Percentiles rank a stretch among this genome's conserved stretches.
These are phyloP conservation scores for Ophioderma brevispina DNA, from an alignment of 35 echinoderm and acorn worm species.

Conservation along the genomic window DNA sequence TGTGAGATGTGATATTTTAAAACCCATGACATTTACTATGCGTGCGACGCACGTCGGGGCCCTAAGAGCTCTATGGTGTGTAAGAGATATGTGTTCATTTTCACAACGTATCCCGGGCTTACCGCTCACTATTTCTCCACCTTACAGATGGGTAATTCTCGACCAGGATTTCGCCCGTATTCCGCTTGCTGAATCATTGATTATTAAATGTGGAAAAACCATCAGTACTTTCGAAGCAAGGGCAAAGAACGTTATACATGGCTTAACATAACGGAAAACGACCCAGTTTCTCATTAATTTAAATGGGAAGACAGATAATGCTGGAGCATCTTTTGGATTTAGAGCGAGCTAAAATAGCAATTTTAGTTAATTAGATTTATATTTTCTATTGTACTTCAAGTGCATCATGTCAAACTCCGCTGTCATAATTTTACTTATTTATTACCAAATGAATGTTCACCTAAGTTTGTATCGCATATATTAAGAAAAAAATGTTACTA, in stretches of 20 bases:
- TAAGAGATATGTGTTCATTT: too few relatives aligned
- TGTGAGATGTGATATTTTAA: neutral
- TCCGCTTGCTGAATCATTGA: neutral
- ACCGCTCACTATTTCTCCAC: too few relatives aligned
- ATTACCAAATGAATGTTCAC: too few relatives aligned
- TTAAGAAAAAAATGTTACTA: too few relatives aligned
- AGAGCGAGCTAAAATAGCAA: neutral
- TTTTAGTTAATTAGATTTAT: neutral
- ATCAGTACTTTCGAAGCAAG: neutral
- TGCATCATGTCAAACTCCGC: neutral
- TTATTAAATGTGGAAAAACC: conserved; percentile 4
- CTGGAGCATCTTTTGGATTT: neutral
- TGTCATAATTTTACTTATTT: too few relatives aligned
- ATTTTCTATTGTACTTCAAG: neutral
- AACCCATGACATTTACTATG: conserved; percentile 7
- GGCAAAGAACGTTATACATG: conserved; percentile 13
- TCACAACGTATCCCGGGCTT: too few relatives aligned
- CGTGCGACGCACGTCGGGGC: too few relatives aligned
- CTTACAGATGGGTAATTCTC: conserved; percentile 5
- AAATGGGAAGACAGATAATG: neutral
- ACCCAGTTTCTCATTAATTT: conserved; percentile 10
- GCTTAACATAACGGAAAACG: conserved; percentile 13
- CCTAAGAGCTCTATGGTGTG: too few relatives aligned
- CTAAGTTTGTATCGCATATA: too few relatives aligned
- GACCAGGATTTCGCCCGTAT: neutral